A percentile compares a stretch with the other conserved stretches of the same genome.
These are phyloP conservation scores for Agrypnia vestita DNA, from an alignment of 1,140 invertebrate genomes.

Conservation along the genomic window DNA sequence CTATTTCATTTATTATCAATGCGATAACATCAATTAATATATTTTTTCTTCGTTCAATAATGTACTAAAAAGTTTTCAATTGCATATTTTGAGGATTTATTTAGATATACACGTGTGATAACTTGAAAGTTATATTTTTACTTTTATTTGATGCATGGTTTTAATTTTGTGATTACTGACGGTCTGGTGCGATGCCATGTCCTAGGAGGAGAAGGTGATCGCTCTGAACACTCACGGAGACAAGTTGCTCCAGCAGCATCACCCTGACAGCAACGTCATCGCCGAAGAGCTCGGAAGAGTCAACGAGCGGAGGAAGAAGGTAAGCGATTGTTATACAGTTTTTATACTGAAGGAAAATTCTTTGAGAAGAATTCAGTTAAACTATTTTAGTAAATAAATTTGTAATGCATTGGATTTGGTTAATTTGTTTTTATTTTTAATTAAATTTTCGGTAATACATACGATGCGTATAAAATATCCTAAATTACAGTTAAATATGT, in stretches of 20 bases:
- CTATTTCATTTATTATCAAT: neutral
- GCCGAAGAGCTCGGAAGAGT: slow-evolving; percentile 81
- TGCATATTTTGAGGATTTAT: neutral
- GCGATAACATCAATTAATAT: no score
- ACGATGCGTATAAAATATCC: no score
- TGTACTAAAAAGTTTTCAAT: no score
- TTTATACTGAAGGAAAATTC: no score
- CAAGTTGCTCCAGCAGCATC: slow-evolving; percentile 92
- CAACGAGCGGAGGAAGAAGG: slow-evolving; percentile 80
- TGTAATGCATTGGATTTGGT: no score
- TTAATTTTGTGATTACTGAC: neutral
- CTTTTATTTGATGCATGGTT: neutral
- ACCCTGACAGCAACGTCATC: slow-evolving; percentile 94
- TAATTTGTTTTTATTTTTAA: no score
- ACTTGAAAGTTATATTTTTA: neutral
- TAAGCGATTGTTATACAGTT: slow-evolving; percentile 62
- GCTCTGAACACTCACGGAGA: slow-evolving; percentile 89
- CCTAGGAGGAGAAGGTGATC: slow-evolving; percentile 89
- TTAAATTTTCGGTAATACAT: no score
- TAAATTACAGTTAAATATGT: no score
- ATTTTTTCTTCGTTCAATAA: no score
- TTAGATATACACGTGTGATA: neutral
- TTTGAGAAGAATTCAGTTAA: no score
- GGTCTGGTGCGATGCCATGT: neutral
- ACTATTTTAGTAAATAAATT: no score